Conservation (phyloP, 2,888 invertebrate species). For the Tenthredo distinguenda region DNA sequence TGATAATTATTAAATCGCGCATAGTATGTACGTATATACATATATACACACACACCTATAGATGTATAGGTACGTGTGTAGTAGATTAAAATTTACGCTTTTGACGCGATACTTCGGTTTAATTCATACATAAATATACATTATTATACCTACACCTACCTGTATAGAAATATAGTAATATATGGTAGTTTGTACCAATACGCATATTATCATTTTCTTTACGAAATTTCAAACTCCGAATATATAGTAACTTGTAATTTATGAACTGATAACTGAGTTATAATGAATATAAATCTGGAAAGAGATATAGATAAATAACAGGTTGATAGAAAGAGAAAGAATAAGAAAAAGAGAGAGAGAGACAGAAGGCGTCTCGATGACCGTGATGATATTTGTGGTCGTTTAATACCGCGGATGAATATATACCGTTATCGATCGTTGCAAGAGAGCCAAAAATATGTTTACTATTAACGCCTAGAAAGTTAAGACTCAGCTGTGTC, state of each 20-base stretch:
- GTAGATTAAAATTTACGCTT: not conserved
- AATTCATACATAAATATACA: not conserved
- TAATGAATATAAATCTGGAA: not conserved
- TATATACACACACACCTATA: not conserved
- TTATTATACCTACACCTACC: not conserved
- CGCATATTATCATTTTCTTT: not conserved
- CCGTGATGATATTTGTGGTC: not conserved
- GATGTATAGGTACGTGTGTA: not conserved
- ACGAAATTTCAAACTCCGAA: not conserved
- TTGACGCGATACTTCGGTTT: not conserved
- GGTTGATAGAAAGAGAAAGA: constrained; percentile 38
- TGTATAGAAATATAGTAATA: not conserved
- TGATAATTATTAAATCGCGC: constrained; percentile 6
- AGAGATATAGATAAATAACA: not conserved
- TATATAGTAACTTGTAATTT: not conserved
- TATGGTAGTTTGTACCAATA: not conserved
- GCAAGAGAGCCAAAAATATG: constrained; percentile 5
- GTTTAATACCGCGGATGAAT: constrained; percentile 8
- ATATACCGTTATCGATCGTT: constrained; percentile 41
- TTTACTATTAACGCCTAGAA: constrained; percentile 36
- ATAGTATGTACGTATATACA: not conserved
- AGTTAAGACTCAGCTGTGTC: constrained; percentile 8
- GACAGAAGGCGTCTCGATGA: constrained; percentile 18
- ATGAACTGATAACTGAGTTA: not conserved
- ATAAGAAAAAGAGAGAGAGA: constrained; percentile 32